A percentile compares a stretch with the other conserved stretches of the same genome.
Evolutionary conservation across 2,113 vertebrate species (phyloP).

Genomic region (Delphinus delphis): DNA sequence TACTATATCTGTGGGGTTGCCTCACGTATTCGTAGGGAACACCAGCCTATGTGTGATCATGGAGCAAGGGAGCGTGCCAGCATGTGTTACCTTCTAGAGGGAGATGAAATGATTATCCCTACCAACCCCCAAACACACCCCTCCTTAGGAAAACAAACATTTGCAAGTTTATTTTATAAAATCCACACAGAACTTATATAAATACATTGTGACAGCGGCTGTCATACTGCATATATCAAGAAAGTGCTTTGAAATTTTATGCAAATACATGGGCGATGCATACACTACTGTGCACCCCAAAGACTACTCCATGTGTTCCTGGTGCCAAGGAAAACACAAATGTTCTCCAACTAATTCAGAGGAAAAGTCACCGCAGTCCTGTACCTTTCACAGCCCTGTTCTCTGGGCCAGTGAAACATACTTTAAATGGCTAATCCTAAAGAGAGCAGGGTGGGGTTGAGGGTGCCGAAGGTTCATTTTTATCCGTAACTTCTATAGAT

Average conservation of each 20-base stretch:
- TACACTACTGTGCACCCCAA: slow-evolving; percentile 67
- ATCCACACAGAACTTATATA: slow-evolving; percentile 58
- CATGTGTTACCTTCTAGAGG: slow-evolving; percentile 36
- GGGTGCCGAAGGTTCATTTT: not conserved
- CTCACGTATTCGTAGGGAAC: not conserved
- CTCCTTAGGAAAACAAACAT: slow-evolving; percentile 71
- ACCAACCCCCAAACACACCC: not conserved
- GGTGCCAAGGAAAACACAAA: slow-evolving; percentile 79
- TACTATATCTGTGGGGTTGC: not conserved
- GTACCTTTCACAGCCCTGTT: slow-evolving; percentile 71
- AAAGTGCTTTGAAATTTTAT: slow-evolving; percentile 76
- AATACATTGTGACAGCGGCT: slow-evolving; percentile 73
- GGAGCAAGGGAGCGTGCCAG: slow-evolving; percentile 5
- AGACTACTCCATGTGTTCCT: slow-evolving; percentile 76
- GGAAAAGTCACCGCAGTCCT: slow-evolving; percentile 70
- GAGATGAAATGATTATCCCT: slow-evolving; percentile 43
- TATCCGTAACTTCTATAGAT: not conserved
- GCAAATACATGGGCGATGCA: slow-evolving; percentile 73
- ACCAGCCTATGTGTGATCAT: slow-evolving; percentile 1
- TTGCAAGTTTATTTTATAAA: slow-evolving; percentile 72
- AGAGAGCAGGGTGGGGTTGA: not conserved
- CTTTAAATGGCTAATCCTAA: slow-evolving; percentile 28
- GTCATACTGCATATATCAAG: slow-evolving; percentile 57
- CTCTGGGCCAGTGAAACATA: slow-evolving; percentile 45
- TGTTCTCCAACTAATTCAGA: slow-evolving; percentile 69